Evolutionary conservation across 2,888 invertebrate genomes (phyloP), one percentile per base, ranked within the genome.

Genomic region (Callyntrura sp.): DNA sequence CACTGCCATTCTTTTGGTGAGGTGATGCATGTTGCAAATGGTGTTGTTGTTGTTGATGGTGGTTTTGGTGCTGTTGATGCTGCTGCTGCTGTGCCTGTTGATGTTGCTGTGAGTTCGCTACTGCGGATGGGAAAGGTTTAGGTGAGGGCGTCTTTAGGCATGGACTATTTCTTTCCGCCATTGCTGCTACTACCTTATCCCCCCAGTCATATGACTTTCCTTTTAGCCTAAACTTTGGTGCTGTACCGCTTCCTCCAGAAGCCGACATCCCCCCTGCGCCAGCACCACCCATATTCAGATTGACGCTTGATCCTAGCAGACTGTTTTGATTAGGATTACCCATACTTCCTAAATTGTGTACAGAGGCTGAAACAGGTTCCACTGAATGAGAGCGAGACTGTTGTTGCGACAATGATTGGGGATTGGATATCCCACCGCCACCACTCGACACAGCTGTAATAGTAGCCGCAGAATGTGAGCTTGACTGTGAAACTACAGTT

Each of bases 191-290:
- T 5, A 81, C 35, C 20, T 68, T 85, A 48, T 89, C 89, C 70
- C 88, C 85, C 92, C 92, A 92, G 68, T 93, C 93, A 57, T 91
- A 91, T 17, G 83, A 60, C 86, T 92, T 93, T 14, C 93, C 93
- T 83, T 93, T 93, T 0, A 92, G 91, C 62, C 93, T 76, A 85
- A 92, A 93, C 62, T 91, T 93, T 0, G 88, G 85, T 6, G 85
- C 23, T n/a, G 25, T 35, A 2, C 23, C 57, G 12, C 62, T 73
- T 35, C 73, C 25, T 12, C 76, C 60, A 51, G 65, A 55, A 4
- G 85, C 14, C 17, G 8, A 1, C 9, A n/a, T 25, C 5, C 65
- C 83, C 17, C 65, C 17, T 11, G 70, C 73, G 51, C 65, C 23
- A 9, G 57, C 48, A 73, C 43, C 23, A 45, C 73, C 45, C n/a